These are phyloP conservation scores for Enteromius argenteus DNA, from an alignment of 2,797 vertebrate species.

Conservation along the genomic window DNA sequence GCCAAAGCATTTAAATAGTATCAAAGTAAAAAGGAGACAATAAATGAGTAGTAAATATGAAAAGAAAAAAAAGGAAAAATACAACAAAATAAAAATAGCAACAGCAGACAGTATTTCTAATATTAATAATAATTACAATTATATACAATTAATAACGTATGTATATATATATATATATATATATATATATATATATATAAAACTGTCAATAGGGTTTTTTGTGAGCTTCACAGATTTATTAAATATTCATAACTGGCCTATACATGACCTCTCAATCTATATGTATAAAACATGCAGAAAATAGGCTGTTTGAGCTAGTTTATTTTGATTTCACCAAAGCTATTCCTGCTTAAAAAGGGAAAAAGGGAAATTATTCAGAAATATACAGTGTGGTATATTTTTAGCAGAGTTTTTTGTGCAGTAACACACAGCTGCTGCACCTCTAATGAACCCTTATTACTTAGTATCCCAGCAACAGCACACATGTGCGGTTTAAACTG, in stretches of 20 bases:
- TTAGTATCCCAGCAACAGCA: slow-evolving; percentile 21
- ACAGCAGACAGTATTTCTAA: too few species aligned
- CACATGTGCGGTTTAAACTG: background rate
- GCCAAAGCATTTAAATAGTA: too few species aligned
- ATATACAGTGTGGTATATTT: background rate
- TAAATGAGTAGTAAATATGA: too few species aligned
- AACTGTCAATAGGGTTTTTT: background rate
- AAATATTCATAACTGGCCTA: slow-evolving; percentile 66
- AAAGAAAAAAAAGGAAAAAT: too few species aligned
- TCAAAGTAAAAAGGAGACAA: too few species aligned
- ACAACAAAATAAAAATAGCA: too few species aligned
- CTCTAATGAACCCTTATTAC: slow-evolving; percentile 3
- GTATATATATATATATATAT: too few species aligned
- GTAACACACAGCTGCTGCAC: slow-evolving; percentile 32
- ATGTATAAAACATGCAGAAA: slow-evolving; percentile 49
- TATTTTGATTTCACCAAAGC: background rate
- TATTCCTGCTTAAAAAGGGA: background rate
- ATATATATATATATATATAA: too few species aligned
- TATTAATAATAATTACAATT: too few species aligned
- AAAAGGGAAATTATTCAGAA: background rate
- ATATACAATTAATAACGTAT: too few species aligned
- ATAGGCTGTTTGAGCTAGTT: background rate
- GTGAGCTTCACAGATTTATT: slow-evolving; percentile 50
- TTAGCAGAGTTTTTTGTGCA: background rate
- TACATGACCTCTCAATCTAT: slow-evolving; percentile 58